Evolutionary conservation across 2,797 vertebrate species (phyloP).

Genomic region (Malurus splendens): DNA sequence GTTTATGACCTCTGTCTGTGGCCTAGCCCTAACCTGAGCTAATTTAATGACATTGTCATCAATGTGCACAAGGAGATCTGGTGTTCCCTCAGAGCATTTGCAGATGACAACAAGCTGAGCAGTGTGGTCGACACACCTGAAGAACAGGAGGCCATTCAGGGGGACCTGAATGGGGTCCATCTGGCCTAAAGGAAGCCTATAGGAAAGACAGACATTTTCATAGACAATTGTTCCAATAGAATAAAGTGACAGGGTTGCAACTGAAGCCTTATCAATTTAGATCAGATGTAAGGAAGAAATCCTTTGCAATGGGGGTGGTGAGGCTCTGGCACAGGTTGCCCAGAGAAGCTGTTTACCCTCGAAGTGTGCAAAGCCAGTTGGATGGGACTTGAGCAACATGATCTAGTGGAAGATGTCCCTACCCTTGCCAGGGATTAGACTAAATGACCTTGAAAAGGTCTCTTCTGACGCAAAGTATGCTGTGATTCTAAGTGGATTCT

Average conservation of each 20-base stretch:
- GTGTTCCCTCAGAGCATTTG: neutral
- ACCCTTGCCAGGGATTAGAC: neutral
- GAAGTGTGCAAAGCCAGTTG: neutral
- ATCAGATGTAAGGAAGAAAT: neutral
- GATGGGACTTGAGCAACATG: accelerated
- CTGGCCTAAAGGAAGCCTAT: no score
- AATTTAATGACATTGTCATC: neutral
- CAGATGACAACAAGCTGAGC: neutral
- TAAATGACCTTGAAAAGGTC: neutral
- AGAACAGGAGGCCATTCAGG: neutral
- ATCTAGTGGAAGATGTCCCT: no score
- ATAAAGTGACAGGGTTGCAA: neutral
- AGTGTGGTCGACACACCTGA: neutral
- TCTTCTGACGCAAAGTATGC: neutral
- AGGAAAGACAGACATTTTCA: neutral
- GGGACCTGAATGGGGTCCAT: neutral
- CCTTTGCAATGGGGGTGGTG: neutral
- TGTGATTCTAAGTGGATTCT: neutral
- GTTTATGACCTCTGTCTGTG: neutral
- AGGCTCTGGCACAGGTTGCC: neutral
- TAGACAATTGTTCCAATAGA: neutral
- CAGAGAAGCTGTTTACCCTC: neutral
- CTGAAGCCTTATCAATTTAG: neutral
- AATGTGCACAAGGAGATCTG: accelerated
- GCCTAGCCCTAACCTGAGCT: neutral